Conservation (phyloP, 2,797 vertebrate species). For the Neomorphus geoffroyi region DNA sequence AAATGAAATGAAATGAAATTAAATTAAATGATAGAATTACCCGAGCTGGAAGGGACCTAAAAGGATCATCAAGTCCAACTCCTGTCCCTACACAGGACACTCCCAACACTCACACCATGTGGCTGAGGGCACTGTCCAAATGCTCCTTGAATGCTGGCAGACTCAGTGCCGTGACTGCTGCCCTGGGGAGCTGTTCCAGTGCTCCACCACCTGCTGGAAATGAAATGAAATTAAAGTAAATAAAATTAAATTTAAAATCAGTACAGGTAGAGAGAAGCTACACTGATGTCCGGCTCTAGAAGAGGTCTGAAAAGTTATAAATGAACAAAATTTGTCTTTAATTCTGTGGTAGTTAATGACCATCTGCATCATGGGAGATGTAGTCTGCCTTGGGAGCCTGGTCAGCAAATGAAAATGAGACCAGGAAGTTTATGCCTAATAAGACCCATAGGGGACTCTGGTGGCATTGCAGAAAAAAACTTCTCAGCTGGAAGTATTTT, state of each 20-base stretch:
- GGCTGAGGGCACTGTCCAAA: no score
- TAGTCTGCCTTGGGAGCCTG: neutral
- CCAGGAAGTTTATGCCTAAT: neutral
- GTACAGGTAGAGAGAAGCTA: neutral
- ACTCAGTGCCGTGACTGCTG: no score
- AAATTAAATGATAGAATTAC: no score
- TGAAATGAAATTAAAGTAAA: neutral
- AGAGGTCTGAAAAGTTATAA: neutral
- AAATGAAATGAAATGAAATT: neutral
- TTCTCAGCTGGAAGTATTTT: constrained; percentile 5
- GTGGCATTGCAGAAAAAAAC: neutral
- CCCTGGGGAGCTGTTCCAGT: no score
- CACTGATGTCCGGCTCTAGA: neutral
- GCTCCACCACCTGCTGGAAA: no score
- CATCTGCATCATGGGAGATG: neutral
- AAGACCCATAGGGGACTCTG: neutral
- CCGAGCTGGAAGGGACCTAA: no score
- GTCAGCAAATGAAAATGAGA: fast-evolving
- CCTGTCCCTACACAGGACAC: no score
- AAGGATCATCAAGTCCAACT: no score
- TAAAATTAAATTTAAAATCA: neutral
- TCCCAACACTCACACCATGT: no score
- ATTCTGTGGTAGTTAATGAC: neutral
- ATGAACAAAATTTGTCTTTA: neutral
- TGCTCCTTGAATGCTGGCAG: no score